Percentiles rank a stretch among this genome's conserved stretches.
phyloP scores from a whole-genome alignment of 2,113 vertebrate species.

The Myocastor coypus region DNA sequence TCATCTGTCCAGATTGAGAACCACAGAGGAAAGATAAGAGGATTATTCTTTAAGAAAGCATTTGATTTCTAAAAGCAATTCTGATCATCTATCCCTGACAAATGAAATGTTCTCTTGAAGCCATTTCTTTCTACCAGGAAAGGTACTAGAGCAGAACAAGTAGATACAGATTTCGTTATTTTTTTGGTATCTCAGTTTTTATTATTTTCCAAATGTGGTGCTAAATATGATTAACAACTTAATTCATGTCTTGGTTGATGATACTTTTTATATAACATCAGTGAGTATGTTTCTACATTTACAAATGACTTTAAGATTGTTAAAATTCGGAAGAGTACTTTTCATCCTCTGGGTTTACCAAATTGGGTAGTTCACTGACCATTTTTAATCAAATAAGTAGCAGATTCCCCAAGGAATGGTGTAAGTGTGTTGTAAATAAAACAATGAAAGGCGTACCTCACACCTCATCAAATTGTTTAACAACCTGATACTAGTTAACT shows the following conservation, averaged over 20 bases:
- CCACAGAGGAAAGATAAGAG: constrained; percentile 1
- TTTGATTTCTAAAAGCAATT: constrained; percentile 58
- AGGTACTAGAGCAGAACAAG: background rate
- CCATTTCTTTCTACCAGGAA: constrained; percentile 30
- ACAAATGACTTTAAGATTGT: constrained; percentile 5
- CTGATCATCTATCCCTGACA: constrained; percentile 8
- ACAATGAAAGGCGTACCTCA: constrained; percentile 86
- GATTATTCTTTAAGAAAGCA: constrained; percentile 39
- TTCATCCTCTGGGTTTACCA: constrained; percentile 71
- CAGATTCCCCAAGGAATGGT: constrained; percentile 76
- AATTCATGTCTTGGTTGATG: background rate
- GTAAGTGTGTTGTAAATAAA: constrained; percentile 86
- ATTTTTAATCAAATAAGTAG: constrained; percentile 82
- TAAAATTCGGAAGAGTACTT: constrained; percentile 21
- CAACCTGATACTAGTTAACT: constrained; percentile 85
- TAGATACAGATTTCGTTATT: constrained; percentile 46
- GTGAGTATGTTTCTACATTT: background rate
- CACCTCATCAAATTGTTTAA: constrained; percentile 87
- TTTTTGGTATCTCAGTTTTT: constrained; percentile 37
- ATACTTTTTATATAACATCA: background rate
- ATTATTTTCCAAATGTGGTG: constrained; percentile 26
- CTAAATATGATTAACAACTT: constrained; percentile 43
- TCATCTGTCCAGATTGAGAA: background rate
- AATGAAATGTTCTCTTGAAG: background rate
- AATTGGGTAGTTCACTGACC: constrained; percentile 63